phyloP scores from a whole-genome alignment of 2,888 invertebrate genomes.

The Chironomus riparius region DNA sequence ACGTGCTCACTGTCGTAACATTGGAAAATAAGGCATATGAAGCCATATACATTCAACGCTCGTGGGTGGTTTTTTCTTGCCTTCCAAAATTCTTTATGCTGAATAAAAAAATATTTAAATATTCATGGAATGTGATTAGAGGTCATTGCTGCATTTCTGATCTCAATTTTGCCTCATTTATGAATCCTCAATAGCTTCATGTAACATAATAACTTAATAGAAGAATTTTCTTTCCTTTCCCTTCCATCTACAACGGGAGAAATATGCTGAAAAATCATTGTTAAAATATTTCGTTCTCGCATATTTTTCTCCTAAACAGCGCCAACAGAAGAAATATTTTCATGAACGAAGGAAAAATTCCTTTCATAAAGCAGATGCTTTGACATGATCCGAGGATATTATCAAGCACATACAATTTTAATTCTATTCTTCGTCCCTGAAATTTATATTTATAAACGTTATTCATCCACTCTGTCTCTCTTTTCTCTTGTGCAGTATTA shows the following conservation, averaged over 20 bases:
- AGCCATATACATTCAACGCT: neutral
- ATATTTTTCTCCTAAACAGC: neutral
- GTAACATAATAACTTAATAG: neutral
- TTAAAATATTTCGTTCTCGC: slow-evolving; percentile 12
- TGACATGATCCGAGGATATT: no score
- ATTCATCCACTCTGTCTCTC: neutral
- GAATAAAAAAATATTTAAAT: neutral
- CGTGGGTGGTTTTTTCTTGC: neutral
- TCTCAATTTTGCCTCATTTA: no score
- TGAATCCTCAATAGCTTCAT: neutral
- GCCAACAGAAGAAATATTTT: slow-evolving; percentile 2
- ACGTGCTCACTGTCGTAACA: no score
- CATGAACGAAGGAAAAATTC: slow-evolving; percentile 11
- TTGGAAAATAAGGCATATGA: neutral
- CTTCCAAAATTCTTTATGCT: neutral
- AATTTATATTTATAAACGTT: neutral
- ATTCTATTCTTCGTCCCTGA: neutral
- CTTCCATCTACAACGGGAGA: neutral
- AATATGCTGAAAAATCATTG: slow-evolving; percentile 5
- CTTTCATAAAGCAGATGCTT: neutral
- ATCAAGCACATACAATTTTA: neutral
- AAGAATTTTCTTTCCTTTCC: neutral
- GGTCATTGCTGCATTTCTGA: neutral
- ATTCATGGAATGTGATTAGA: slow-evolving; percentile 6
- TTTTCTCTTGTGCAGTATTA: no score